Evolutionary conservation across 2,113 vertebrate species (phyloP).

Genomic region (Notarius lentiginosus): DNA sequence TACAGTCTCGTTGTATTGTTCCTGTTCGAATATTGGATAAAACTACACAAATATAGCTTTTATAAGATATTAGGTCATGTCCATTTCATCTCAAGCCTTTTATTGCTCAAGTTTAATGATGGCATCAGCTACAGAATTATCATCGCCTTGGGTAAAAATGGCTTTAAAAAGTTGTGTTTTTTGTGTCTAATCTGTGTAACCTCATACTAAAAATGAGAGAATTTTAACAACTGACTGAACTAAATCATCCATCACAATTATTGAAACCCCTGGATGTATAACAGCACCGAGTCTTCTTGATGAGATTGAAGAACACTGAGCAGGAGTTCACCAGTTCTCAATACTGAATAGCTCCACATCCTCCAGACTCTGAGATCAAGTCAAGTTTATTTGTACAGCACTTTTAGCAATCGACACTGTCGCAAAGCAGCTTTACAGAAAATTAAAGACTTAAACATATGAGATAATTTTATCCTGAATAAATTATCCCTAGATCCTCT

Average conservation of each 20-base stretch:
- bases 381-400: no score
- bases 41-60: neutral
- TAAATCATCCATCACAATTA: neutral
- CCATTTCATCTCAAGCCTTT: neutral
- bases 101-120: neutral
- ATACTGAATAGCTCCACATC: neutral
- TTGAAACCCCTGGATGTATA: neutral
- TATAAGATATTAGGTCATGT: neutral
- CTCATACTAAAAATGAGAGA: neutral
- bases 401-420: no score
- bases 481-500: neutral
- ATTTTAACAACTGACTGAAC: neutral
- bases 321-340: neutral
- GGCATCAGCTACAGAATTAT: neutral
- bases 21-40: neutral
- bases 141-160: neutral
- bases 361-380: neutral
- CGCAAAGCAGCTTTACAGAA: no score
- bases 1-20: no score
- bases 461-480: no score
- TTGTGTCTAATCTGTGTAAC: neutral
- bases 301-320: neutral
- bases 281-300: neutral
- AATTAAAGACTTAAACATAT: no score
- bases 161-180: neutral